Conservation (phyloP, 2,888 invertebrate genomes). For the Cheilosia scutellata region DNA sequence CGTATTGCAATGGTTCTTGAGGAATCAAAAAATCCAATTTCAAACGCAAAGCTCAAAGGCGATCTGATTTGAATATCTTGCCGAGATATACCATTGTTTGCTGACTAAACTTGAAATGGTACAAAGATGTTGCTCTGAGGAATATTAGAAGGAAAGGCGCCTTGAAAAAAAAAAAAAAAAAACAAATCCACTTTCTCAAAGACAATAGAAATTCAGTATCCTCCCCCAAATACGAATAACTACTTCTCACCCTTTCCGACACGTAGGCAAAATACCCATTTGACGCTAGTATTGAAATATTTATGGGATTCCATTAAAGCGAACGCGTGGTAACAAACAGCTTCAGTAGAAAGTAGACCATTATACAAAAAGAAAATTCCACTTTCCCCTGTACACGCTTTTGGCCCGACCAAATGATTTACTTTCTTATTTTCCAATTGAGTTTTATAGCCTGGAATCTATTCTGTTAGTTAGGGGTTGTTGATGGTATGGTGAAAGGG, state of each 20-base stretch:
- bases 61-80: slow-evolving; percentile 40
- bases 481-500: not conserved
- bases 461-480: slow-evolving; percentile 20
- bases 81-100: slow-evolving; percentile 12
- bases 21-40: slow-evolving; percentile 16
- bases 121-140: slow-evolving; percentile 1
- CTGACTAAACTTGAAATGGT: slow-evolving; percentile 11
- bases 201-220: slow-evolving; percentile 3
- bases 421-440: slow-evolving; percentile 59
- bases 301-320: slow-evolving; percentile 46
- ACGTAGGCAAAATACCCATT: slow-evolving; percentile 13
- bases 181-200: not conserved
- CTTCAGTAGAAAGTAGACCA: not conserved
- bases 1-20: slow-evolving; percentile 4
- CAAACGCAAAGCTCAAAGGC: slow-evolving; percentile 34
- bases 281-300: slow-evolving; percentile 49
- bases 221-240: not conserved
- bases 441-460: slow-evolving; percentile 50
- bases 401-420: slow-evolving; percentile 39
- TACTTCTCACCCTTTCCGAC: not conserved
- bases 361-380: not conserved
- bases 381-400: not conserved
- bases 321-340: slow-evolving; percentile 2
- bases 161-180: not conserved
- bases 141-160: not conserved